Conservation (phyloP, 2,888 invertebrate species). For the Sceliomorpha sp. region DNA sequence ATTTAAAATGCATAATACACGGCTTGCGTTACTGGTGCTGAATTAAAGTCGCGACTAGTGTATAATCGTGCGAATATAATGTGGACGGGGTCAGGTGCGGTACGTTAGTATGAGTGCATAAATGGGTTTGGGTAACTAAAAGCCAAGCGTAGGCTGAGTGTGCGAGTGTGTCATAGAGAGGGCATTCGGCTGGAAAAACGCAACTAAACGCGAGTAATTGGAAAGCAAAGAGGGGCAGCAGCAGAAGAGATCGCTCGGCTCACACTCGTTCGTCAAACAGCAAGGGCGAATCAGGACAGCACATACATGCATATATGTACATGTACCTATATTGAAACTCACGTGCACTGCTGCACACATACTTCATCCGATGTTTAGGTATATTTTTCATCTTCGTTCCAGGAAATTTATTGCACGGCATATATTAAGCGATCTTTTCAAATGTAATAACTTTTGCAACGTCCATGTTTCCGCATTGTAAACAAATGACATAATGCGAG, state of each 20-base stretch:
- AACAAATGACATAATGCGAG: no score
- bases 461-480: no score
- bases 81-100: conserved; percentile 57
- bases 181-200: conserved; percentile 79
- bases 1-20: conserved; percentile 42
- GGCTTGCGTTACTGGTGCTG: conserved; percentile 38
- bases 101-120: conserved; percentile 57
- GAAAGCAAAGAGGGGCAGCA: conserved; percentile 64
- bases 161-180: conserved; percentile 77
- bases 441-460: no score
- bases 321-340: no score
- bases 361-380: no score
- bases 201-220: conserved; percentile 80
- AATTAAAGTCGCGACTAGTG: conserved; percentile 45
- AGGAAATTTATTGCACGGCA: no score
- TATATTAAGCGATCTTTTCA: no score
- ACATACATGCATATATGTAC: no score
- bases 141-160: conserved; percentile 74
- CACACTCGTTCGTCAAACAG: conserved; percentile 55
- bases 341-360: no score
- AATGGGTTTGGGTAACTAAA: conserved; percentile 77
- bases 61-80: conserved; percentile 34
- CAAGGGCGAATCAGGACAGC: conserved; percentile 36
- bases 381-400: no score
- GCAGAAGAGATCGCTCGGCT: conserved; percentile 63